Conservation (phyloP, 2,113 vertebrate genomes). For the Urocitellus parryii region DNA sequence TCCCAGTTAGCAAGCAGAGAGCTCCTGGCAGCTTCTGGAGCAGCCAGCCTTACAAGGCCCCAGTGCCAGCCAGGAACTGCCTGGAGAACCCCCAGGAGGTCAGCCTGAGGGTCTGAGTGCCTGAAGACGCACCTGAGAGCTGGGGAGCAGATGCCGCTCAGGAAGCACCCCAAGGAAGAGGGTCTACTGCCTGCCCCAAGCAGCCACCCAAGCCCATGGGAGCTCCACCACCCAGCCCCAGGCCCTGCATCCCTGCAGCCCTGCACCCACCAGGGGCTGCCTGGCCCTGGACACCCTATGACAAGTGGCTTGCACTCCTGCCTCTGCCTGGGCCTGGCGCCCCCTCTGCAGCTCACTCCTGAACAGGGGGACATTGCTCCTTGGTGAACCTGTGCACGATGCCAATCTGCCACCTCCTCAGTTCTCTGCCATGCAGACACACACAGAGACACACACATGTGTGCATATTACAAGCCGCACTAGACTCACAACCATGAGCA, state of each 20-base stretch:
- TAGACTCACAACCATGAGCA: neutral
- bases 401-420: neutral
- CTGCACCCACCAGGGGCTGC: neutral
- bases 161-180: too few species aligned
- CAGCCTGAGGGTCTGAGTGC: neutral
- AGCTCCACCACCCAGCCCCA: neutral
- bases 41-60: neutral
- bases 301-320: too few species aligned
- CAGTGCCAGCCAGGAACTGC: accelerated
- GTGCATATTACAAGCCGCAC: neutral
- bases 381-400: accelerated
- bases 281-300: neutral
- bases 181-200: neutral
- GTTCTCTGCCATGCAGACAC: neutral
- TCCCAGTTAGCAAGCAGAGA: accelerated
- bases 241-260: neutral
- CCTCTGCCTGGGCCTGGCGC: too few species aligned
- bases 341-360: neutral
- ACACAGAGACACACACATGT: neutral
- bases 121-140: neutral
- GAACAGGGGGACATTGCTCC: neutral
- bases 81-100: neutral
- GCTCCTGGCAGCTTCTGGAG: neutral
- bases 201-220: neutral
- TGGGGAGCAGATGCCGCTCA: accelerated